Evolutionary conservation across 2,797 vertebrate genomes (phyloP).

Genomic region (Neoniphon sammara): DNA sequence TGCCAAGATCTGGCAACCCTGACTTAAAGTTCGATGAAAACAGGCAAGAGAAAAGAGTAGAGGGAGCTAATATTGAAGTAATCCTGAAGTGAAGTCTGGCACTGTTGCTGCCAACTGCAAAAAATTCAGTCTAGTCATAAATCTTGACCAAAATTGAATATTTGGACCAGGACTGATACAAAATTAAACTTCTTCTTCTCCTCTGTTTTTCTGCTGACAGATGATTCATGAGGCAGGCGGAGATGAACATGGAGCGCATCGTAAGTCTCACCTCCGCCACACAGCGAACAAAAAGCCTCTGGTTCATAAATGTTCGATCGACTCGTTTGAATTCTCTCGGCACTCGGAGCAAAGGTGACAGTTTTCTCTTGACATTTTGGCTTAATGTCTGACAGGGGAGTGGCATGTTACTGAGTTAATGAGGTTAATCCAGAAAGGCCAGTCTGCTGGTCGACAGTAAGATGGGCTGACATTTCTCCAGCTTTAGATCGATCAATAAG

Average conservation of each 20-base stretch:
- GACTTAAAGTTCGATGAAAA: no score
- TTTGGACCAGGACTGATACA: not conserved
- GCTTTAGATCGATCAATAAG: constrained; percentile 73
- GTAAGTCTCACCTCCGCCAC: not conserved
- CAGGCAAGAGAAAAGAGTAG: no score
- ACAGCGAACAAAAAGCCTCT: no score
- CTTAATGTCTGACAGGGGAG: constrained; percentile 70
- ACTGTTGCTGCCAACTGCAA: no score
- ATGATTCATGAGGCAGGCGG: not conserved
- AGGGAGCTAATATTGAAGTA: no score
- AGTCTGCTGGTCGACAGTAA: constrained; percentile 68
- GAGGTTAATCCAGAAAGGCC: constrained; percentile 77
- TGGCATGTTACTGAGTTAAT: constrained; percentile 69
- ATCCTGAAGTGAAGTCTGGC: no score
- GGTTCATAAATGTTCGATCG: constrained; percentile 24
- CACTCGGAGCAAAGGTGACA: constrained; percentile 49
- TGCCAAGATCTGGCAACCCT: no score
- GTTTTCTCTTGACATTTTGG: constrained; percentile 71
- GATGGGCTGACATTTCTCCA: constrained; percentile 75
- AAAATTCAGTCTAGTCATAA: no score
- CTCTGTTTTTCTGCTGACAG: no score
- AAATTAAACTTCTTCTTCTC: no score
- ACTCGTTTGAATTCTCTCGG: constrained; percentile 40
- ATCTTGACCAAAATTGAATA: no score
- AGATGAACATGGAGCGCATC: not conserved